Evolutionary conservation across 2,888 invertebrate species (phyloP).

Genomic region (Ptilodon capucinus): DNA sequence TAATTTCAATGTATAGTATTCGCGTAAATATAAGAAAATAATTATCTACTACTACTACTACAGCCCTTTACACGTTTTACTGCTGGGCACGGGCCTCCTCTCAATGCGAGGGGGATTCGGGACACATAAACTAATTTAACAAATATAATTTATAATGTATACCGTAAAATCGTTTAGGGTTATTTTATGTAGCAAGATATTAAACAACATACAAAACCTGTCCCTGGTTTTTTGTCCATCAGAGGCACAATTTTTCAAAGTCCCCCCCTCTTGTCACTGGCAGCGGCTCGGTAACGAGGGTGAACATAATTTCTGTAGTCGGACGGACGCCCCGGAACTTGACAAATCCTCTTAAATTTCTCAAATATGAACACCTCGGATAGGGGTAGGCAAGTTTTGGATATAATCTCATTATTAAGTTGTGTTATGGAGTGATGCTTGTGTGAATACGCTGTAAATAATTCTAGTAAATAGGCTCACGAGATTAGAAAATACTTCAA

Average conservation of each 20-base stretch:
- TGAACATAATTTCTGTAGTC: slow-evolving; percentile 57
- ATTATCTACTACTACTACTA: too few species aligned
- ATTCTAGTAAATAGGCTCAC: slow-evolving; percentile 1
- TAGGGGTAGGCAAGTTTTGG: slow-evolving; percentile 46
- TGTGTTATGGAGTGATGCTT: slow-evolving; percentile 24
- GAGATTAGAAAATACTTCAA: not conserved
- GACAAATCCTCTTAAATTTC: slow-evolving; percentile 70
- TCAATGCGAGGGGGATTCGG: too few species aligned
- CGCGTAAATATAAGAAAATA: too few species aligned
- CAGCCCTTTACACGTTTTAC: too few species aligned
- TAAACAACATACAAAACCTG: slow-evolving; percentile 16
- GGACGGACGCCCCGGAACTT: slow-evolving; percentile 53
- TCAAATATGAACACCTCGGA: slow-evolving; percentile 48
- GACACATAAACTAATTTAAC: too few species aligned
- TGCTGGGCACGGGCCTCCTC: too few species aligned
- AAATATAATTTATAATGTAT: too few species aligned
- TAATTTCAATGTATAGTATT: too few species aligned
- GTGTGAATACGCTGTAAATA: slow-evolving; percentile 13
- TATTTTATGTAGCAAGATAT: too few species aligned
- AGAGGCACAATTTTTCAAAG: slow-evolving; percentile 36
- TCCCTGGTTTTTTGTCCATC: slow-evolving; percentile 26
- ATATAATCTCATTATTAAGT: slow-evolving; percentile 53
- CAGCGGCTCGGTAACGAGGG: slow-evolving; percentile 57
- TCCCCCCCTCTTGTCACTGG: slow-evolving; percentile 48
- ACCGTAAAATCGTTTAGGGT: too few species aligned